Evolutionary conservation across 1,140 invertebrate genomes (phyloP).

Genomic region (Phocides pigmalion): DNA sequence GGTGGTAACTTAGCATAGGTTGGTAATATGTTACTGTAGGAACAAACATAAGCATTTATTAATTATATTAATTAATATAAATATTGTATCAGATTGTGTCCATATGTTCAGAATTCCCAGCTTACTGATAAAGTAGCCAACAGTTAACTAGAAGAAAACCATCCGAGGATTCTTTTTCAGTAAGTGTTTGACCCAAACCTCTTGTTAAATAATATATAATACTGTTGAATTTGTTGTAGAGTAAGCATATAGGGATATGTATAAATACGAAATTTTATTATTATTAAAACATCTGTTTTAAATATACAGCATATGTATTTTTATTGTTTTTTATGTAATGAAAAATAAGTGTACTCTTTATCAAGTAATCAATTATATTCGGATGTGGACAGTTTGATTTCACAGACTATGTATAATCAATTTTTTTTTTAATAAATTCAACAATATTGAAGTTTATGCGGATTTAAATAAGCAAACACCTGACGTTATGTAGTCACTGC

Average conservation of each 20-base stretch:
- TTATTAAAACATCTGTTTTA: no score
- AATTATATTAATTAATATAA: conserved; percentile 15
- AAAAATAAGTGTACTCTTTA: no score
- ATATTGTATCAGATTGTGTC: neutral
- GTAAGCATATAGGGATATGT: neutral
- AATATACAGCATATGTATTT: no score
- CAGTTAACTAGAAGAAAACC: neutral
- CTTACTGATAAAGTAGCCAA: neutral
- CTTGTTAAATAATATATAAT: neutral
- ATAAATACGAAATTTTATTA: neutral
- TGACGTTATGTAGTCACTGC: no score
- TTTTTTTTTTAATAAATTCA: no score
- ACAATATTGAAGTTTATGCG: no score
- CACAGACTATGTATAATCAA: no score
- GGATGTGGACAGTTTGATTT: no score
- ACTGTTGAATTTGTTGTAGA: neutral
- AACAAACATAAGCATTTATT: conserved; percentile 30
- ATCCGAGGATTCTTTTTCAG: neutral
- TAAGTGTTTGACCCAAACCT: neutral
- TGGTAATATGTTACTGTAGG: conserved; percentile 30
- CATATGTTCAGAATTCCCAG: neutral
- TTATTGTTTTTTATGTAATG: no score
- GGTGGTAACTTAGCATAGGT: conserved; percentile 1
- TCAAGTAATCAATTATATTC: no score
- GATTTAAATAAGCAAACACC: no score